A percentile compares a stretch with the other conserved stretches of the same genome.
phyloP scores from a whole-genome alignment of 2,888 invertebrate species.

The Cantharis rustica region DNA sequence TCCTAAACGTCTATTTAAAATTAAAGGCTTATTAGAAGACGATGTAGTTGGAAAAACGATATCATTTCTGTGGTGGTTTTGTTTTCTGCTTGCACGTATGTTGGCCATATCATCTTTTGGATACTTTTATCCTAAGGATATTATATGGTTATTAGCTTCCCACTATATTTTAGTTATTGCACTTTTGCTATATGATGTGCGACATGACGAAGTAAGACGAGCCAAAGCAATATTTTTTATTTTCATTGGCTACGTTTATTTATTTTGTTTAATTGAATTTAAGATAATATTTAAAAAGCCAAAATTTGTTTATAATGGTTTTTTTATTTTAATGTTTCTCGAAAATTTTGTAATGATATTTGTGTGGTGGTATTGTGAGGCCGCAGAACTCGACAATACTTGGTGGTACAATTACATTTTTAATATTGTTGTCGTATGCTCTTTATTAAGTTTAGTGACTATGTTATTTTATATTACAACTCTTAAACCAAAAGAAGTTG shows the following conservation, averaged over 20 bases:
- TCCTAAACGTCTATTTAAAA: slow-evolving; percentile 53
- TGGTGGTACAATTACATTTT: slow-evolving; percentile 76
- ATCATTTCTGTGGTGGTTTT: slow-evolving; percentile 77
- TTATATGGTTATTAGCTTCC: slow-evolving; percentile 62
- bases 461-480: slow-evolving; percentile 68
- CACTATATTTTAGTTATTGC: slow-evolving; percentile 72
- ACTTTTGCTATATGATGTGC: slow-evolving; percentile 68
- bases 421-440: slow-evolving; percentile 64
- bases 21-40: slow-evolving; percentile 74
- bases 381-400: slow-evolving; percentile 59
- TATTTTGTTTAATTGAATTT: slow-evolving; percentile 79
- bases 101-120: slow-evolving; percentile 72
- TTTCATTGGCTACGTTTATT: slow-evolving; percentile 74
- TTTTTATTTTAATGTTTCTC: slow-evolving; percentile 66
- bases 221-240: slow-evolving; percentile 63
- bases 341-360: slow-evolving; percentile 73
- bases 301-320: slow-evolving; percentile 70
- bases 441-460: slow-evolving; percentile 63
- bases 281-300: slow-evolving; percentile 77
- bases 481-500: slow-evolving; percentile 63
- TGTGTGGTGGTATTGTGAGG: slow-evolving; percentile 66
- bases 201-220: slow-evolving; percentile 56
- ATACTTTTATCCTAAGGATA: slow-evolving; percentile 67
- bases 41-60: slow-evolving; percentile 72
- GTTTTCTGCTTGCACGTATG: slow-evolving; percentile 73